Percentiles rank a stretch among this genome's conserved stretches.
Evolutionary conservation across 2,797 vertebrate genomes (phyloP).

Genomic region (Sebastes itinus): DNA sequence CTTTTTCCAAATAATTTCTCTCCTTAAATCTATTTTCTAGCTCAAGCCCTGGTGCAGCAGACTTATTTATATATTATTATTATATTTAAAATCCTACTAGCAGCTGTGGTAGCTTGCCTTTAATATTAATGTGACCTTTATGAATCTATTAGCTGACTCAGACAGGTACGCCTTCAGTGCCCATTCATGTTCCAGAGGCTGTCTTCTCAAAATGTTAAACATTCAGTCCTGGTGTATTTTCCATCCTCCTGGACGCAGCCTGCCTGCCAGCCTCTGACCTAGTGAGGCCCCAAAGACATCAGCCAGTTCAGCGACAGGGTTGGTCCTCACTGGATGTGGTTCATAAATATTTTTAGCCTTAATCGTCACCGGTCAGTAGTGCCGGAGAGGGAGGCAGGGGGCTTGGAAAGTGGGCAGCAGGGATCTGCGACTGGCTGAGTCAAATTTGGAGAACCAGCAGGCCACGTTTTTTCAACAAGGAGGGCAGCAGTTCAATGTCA

Average conservation of each 20-base stretch:
- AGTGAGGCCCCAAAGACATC: constrained; percentile 30
- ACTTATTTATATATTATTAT: neutral
- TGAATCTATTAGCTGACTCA: constrained; percentile 8
- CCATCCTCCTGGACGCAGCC: constrained; percentile 11
- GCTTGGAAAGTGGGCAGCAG: constrained; percentile 52
- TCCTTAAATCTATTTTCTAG: neutral
- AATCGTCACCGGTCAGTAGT: constrained; percentile 59
- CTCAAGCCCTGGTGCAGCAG: neutral
- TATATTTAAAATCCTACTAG: neutral
- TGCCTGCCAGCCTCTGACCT: constrained; percentile 24
- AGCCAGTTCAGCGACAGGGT: constrained; percentile 28
- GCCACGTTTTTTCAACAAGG: constrained; percentile 36
- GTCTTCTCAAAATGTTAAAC: neutral
- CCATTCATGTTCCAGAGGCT: neutral
- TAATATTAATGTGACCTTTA: constrained; percentile 15
- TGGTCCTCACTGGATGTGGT: constrained; percentile 62
- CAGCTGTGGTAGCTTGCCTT: neutral
- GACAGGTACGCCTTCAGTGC: neutral
- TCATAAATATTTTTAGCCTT: constrained; percentile 78
- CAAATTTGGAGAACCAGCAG: constrained; percentile 48
- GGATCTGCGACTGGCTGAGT: constrained; percentile 38
- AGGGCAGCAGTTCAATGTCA: constrained; percentile 69
- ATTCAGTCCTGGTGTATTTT: constrained; percentile 28
- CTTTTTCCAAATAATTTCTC: neutral
- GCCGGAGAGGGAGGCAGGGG: constrained; percentile 12